Evolutionary conservation across 2,113 vertebrate genomes (phyloP), one percentile per base, ranked within the genome.

Genomic region (Neodon shergylaensis): DNA sequence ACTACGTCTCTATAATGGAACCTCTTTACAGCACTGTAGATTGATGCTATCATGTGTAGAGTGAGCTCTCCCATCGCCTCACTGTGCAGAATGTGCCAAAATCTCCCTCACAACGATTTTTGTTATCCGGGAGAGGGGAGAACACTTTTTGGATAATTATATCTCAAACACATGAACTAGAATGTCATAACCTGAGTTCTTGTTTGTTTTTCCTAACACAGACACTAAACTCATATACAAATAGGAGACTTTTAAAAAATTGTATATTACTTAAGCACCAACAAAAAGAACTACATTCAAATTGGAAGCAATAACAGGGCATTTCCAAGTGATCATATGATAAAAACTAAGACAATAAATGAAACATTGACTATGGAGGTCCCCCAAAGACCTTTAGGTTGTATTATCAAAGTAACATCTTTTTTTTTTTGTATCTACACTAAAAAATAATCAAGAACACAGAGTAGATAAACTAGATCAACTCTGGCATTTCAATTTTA

Each of bases 111-210:
- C 14, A 88, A 73, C 36, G 17, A 10, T 33, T 86, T 90, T 66
- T 86, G 44, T 84, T 82, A 49, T 14, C 19, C 49, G 58, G 54
- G 11, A 58, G 63, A 47, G 31, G 24, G 61, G 72, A 21, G 58
- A 74, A 76, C 3, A 81, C 14, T 87, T 58, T 92, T 58, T 94
- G 95, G 66, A 94, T 54, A 95, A 94, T 82, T 95, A 83, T 72
- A 86, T n/a, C 21, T 52, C 47, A 89, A 92, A 81, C n/a, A 92
- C 74, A 82, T 72, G 33, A 91, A 65, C 4, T 31, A 77, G 26
- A 93, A 79, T 88, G 24, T 73, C 13, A 49, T 47, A 88, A 83
- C 16, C 36, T 84, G 79, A 28, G 13, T 86, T 52, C 77, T 92
- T 65, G 44, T 82, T 47, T 66, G 7, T 47, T 68, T 87, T 36